Evolutionary conservation across 2,888 invertebrate genomes (phyloP).

Genomic region (Hyles lineata): DNA sequence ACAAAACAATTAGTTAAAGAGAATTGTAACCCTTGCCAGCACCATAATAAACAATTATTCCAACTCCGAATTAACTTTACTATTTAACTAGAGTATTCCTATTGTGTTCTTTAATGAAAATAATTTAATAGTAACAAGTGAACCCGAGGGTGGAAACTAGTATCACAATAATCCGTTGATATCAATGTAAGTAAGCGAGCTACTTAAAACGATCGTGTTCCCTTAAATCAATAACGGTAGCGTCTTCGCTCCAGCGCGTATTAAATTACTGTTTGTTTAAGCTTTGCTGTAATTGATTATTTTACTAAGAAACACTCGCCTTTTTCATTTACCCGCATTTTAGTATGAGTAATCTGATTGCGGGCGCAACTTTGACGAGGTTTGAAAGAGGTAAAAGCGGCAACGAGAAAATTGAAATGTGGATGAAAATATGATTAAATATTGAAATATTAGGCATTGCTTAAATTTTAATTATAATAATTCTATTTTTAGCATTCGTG

Average conservation of each 20-base stretch:
- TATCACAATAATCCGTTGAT: conserved; percentile 41
- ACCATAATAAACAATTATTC: too few relatives aligned
- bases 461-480: too few relatives aligned
- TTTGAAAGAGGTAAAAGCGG: neutral
- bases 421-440: neutral
- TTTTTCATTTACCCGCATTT: conserved; percentile 13
- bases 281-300: conserved; percentile 40
- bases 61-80: too few relatives aligned
- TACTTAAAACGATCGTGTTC: conserved; percentile 53
- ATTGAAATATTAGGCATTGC: neutral
- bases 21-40: too few relatives aligned
- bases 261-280: conserved; percentile 32
- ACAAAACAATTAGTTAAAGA: too few relatives aligned
- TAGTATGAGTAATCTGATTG: neutral
- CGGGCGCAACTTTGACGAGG: neutral
- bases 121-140: neutral
- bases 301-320: neutral
- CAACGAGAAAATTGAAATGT: neutral
- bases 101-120: neutral
- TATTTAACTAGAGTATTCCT: too few relatives aligned
- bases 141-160: neutral
- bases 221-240: conserved; percentile 53
- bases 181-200: conserved; percentile 40
- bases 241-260: conserved; percentile 44
- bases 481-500: too few relatives aligned